Evolutionary conservation across 2,888 invertebrate genomes (phyloP).

Genomic region (Lepidocyrtinus sp.): DNA sequence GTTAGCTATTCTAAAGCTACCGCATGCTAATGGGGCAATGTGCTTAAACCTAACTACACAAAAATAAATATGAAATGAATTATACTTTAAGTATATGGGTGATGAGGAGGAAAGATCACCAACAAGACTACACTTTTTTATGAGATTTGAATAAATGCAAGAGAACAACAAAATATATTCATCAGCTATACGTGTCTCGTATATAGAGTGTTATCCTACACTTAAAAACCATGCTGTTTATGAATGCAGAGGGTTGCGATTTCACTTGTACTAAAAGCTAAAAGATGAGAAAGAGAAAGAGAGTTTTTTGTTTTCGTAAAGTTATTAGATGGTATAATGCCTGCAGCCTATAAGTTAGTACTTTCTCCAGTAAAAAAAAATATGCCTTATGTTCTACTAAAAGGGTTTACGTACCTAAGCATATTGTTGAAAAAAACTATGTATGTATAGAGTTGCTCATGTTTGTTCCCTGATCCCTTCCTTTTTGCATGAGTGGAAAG

Average conservation of each 20-base stretch:
- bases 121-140: slow-evolving; percentile 4
- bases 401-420: slow-evolving; percentile 1
- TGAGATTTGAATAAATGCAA: slow-evolving; percentile 14
- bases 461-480: slow-evolving; percentile 32
- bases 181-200: background rate
- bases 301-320: background rate
- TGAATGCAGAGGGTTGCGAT: background rate
- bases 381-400: background rate
- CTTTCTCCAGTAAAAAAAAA: slow-evolving; percentile 11
- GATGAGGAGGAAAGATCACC: slow-evolving; percentile 11
- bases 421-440: background rate
- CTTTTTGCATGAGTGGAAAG: slow-evolving; percentile 48
- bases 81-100: background rate
- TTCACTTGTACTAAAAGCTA: slow-evolving; percentile 6
- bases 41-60: no score
- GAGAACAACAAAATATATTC: slow-evolving; percentile 16
- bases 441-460: slow-evolving; percentile 11
- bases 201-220: background rate
- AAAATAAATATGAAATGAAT: slow-evolving; percentile 14
- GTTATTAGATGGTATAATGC: slow-evolving; percentile 11
- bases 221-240: background rate
- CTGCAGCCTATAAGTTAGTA: slow-evolving; percentile 4
- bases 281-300: slow-evolving; percentile 4
- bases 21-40: no score
- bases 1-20: no score